phyloP scores from a whole-genome alignment of 1,140 invertebrate genomes.

The Agrypnia vestita region DNA sequence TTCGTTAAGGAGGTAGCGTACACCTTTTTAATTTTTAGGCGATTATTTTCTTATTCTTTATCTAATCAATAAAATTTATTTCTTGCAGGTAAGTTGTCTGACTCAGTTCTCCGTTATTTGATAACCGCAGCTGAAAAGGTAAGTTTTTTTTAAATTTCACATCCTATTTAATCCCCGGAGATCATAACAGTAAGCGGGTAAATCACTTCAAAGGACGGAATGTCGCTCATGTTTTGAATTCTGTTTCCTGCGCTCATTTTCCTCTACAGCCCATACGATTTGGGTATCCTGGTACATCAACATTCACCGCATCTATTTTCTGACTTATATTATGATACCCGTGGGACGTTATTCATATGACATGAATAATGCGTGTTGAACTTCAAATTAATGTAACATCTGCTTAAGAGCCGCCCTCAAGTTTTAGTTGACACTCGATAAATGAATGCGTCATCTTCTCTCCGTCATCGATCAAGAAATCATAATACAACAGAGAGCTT shows the following conservation, averaged over 20 bases:
- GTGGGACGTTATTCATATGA: background rate
- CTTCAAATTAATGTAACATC: conserved; percentile 14
- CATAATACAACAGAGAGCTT: no score
- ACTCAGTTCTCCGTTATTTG: background rate
- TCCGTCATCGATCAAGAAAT: no score
- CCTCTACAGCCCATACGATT: background rate
- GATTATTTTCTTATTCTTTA: background rate
- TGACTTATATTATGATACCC: background rate
- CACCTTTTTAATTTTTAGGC: no score
- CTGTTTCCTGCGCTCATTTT: conserved; percentile 38
- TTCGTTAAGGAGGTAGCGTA: no score
- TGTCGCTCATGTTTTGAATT: conserved; percentile 34
- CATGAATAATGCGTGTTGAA: conserved; percentile 22
- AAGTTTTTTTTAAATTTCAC: background rate
- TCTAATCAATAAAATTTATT: conserved; percentile 13
- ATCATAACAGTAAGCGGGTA: background rate
- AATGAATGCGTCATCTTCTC: no score
- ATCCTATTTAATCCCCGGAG: conserved; percentile 22
- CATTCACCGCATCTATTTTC: background rate
- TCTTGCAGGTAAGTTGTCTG: conserved; percentile 8
- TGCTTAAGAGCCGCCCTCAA: background rate
- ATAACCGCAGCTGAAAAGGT: background rate
- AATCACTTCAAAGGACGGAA: conserved; percentile 4
- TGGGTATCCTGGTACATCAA: conserved; percentile 30
- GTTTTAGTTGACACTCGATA: background rate